A percentile compares a stretch with the other conserved stretches of the same genome.
These are phyloP conservation scores for Xenotilapia leptura DNA, from an alignment of 2,113 vertebrate genomes.

Conservation along the genomic window DNA sequence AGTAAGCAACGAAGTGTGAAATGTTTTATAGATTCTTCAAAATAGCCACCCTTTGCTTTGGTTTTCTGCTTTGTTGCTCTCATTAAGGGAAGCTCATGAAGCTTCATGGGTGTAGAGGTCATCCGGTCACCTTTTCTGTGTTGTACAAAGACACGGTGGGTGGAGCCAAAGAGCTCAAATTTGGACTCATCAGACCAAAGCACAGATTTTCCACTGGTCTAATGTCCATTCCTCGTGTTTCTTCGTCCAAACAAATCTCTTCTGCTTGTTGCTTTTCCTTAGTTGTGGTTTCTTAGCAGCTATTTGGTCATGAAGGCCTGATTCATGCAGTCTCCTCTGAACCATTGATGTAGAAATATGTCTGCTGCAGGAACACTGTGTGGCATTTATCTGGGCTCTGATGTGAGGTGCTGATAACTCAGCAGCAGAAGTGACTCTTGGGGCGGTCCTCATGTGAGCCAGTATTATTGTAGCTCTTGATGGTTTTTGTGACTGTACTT, in stretches of 20 bases:
- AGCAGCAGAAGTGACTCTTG: neutral
- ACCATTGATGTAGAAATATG: neutral
- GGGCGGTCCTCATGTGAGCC: neutral
- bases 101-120: neutral
- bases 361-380: neutral
- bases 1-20: fast-evolving
- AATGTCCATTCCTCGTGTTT: neutral
- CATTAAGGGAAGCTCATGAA: neutral
- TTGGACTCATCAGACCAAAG: neutral
- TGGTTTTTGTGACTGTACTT: neutral
- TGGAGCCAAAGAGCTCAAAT: neutral
- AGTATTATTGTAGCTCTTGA: neutral
- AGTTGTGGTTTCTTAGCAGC: neutral
- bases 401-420: neutral
- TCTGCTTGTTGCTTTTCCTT: neutral
- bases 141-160: neutral
- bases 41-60: neutral
- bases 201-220: neutral
- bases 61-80: neutral
- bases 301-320: neutral
- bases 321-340: neutral
- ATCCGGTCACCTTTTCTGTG: neutral
- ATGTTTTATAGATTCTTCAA: neutral
- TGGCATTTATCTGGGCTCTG: neutral
- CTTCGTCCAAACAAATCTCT: neutral